Evolutionary conservation across 2,797 vertebrate genomes (phyloP).

Genomic region (Gambusia yucatana): DNA sequence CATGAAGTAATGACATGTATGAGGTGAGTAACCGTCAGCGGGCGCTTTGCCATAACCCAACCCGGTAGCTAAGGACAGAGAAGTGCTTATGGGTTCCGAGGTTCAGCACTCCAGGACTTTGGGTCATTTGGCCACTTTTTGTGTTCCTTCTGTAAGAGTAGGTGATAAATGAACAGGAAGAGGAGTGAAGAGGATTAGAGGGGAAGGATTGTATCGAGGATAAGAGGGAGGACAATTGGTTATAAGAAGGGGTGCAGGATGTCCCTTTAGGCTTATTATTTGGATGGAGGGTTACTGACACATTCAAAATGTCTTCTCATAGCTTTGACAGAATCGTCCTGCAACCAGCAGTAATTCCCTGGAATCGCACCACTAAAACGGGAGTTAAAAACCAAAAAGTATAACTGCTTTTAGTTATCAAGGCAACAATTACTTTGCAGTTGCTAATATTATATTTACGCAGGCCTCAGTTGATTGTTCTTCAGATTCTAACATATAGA

Average conservation of each 20-base stretch:
- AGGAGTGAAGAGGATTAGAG: background rate
- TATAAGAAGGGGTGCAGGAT: background rate
- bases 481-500: background rate
- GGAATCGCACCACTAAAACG: background rate
- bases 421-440: background rate
- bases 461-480: background rate
- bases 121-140: background rate
- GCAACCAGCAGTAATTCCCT: background rate
- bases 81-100: constrained; percentile 25
- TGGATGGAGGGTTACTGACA: background rate
- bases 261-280: background rate
- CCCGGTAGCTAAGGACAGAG: constrained; percentile 25
- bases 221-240: background rate
- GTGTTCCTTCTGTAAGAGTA: background rate
- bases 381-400: background rate
- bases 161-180: background rate
- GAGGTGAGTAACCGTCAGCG: constrained; percentile 33
- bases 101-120: constrained; percentile 8
- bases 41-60: constrained; percentile 17
- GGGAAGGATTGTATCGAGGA: no score
- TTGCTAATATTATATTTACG: background rate
- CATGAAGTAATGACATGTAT: constrained; percentile 59
- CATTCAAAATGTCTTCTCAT: background rate
- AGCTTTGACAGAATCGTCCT: background rate
- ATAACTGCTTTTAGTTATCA: background rate